Percentiles rank a stretch among this genome's conserved stretches.
Evolutionary conservation across 2,113 vertebrate species (phyloP).

Genomic region (Ondatra zibethicus): DNA sequence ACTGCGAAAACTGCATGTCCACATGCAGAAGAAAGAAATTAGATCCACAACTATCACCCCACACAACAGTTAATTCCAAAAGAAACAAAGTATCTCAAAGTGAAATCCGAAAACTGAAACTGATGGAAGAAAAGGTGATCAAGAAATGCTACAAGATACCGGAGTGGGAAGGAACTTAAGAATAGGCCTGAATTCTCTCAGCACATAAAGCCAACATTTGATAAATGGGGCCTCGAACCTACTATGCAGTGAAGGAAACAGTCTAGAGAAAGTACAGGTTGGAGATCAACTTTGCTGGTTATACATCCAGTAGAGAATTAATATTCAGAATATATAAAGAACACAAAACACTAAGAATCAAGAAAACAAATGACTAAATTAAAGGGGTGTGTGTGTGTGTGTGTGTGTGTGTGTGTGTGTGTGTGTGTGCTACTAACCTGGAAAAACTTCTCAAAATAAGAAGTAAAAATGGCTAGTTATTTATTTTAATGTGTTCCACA

Average conservation of each 20-base stretch:
- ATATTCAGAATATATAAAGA: neutral
- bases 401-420: too few species aligned
- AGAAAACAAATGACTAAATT: neutral
- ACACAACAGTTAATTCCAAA: neutral
- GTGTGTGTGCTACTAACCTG: neutral
- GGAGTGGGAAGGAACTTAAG: neutral
- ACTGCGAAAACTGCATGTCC: neutral
- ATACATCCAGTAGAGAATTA: neutral
- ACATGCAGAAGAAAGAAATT: neutral
- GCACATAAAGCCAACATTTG: neutral
- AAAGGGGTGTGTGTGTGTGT: neutral
- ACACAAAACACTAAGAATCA: neutral
- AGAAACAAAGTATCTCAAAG: neutral
- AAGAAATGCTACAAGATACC: neutral
- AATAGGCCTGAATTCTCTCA: neutral
- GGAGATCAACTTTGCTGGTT: neutral
- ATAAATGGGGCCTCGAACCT: neutral
- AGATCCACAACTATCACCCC: neutral
- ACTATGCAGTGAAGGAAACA: neutral
- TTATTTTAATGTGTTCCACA: neutral
- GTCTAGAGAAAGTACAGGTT: neutral
- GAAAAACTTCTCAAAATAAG: neutral
- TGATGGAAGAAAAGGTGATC: neutral
- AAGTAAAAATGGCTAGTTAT: neutral
- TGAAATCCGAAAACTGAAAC: neutral